Conservation (phyloP, 2,797 vertebrate species). For the Xenentodon cancila region DNA sequence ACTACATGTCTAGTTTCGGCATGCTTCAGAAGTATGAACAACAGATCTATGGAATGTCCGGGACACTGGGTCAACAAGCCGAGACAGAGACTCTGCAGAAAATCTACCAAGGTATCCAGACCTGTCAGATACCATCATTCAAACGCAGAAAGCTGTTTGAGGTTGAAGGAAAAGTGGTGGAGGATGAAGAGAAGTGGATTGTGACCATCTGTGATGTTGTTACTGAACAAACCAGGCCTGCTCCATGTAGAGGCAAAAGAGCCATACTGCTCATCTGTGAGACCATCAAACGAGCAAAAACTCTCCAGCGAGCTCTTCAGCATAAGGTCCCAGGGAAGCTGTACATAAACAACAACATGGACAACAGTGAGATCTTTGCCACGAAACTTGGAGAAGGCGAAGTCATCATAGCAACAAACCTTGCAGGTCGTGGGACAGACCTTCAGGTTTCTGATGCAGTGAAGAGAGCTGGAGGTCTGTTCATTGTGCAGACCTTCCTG, state of each 20-base stretch:
- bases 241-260: constrained; percentile 43
- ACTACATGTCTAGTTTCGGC: constrained; percentile 75
- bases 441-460: constrained; percentile 35
- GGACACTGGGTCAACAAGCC: constrained; percentile 69
- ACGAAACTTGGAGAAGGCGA: constrained; percentile 38
- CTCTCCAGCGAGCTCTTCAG: constrained; percentile 17
- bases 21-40: constrained; percentile 63
- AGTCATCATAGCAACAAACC: constrained; percentile 75
- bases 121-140: constrained; percentile 72
- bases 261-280: constrained; percentile 76
- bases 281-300: constrained; percentile 63
- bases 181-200: constrained; percentile 54
- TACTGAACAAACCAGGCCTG: constrained; percentile 7
- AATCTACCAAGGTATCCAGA: constrained; percentile 59
- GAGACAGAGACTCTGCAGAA: constrained; percentile 64
- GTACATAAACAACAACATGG: constrained; percentile 71
- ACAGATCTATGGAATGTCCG: constrained; percentile 74
- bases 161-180: constrained; percentile 44
- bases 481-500: constrained; percentile 76
- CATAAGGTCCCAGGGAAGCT: neutral
- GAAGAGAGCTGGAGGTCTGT: constrained; percentile 58
- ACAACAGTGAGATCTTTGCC: constrained; percentile 45
- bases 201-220: constrained; percentile 53
- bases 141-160: constrained; percentile 75
- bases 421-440: constrained; percentile 70